These are phyloP conservation scores for Stenichneumon culpator DNA, from an alignment of 2,888 invertebrate species.

Conservation along the genomic window DNA sequence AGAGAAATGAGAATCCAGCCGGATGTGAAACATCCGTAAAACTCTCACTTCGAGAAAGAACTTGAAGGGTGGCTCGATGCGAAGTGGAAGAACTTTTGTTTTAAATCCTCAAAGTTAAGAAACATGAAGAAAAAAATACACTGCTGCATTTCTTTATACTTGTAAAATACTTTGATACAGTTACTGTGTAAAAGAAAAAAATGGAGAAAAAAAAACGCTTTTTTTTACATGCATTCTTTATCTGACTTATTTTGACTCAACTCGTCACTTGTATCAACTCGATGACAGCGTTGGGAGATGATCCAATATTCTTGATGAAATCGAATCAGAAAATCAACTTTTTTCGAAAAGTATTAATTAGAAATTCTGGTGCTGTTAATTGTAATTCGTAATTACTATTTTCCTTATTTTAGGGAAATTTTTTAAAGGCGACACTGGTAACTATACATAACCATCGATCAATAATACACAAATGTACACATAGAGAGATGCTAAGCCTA, in stretches of 20 bases:
- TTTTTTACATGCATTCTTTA: neutral
- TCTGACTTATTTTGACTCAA: too few species aligned
- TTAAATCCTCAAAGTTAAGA: slow-evolving; percentile 52
- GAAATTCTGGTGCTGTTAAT: neutral
- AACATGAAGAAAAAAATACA: slow-evolving; percentile 27
- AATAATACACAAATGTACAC: neutral
- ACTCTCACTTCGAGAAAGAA: slow-evolving; percentile 43
- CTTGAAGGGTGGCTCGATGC: slow-evolving; percentile 28
- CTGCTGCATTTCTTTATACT: slow-evolving; percentile 45
- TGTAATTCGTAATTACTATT: neutral
- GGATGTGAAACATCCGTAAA: slow-evolving; percentile 61
- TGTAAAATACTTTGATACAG: slow-evolving; percentile 28
- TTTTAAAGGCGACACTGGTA: neutral
- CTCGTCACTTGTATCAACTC: neutral
- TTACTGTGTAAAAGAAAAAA: neutral
- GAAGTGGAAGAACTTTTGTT: slow-evolving; percentile 56
- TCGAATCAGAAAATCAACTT: too few species aligned
- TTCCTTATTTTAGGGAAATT: neutral
- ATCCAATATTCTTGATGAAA: too few species aligned
- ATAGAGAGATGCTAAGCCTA: neutral
- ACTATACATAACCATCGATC: neutral
- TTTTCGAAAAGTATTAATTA: too few species aligned
- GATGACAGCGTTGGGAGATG: neutral
- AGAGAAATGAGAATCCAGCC: slow-evolving; percentile 41
- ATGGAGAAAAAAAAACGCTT: neutral